Evolutionary conservation across 2,797 vertebrate genomes (phyloP), one percentile per base, ranked within the genome.

Genomic region (Aulostomus chinensis): DNA sequence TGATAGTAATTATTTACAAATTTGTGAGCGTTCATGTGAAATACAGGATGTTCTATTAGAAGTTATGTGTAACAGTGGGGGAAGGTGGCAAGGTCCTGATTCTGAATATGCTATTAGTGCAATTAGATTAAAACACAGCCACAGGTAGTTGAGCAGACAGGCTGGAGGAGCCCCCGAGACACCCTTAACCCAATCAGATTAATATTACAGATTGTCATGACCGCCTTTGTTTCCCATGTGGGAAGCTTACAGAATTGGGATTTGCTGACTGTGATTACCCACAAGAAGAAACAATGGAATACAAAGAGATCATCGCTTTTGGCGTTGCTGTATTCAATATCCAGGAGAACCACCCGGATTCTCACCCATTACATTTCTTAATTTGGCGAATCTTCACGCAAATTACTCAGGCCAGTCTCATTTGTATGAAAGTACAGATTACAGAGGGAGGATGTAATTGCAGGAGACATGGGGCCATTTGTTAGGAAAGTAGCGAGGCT

Each of bases 1-100:
- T 89, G 89, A 91, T 85, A 91, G 84, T 89, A 90, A 91, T 91
- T 89, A 91, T 91, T 90, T 90, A 88, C 86, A 88, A 88, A 90
- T 85, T 86, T 85, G 83, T 75, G 77, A 83, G 75, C 47, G 70
- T 81, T 82, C 82, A 88, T 73, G 80, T 87, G 87, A 90, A 89
- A 89, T 87, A 81, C 86, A 80, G 86, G 81, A 82, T 86, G 83
- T 87, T 88, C 81, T 80, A 86, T 89, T 85, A 83, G 68, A 72
- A 62, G 59, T 76, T 86, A 60, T 85, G 82, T 83, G 73, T 69
- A 75, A 81, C 77, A 68, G 69, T 71, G 66, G 69, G 79, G 75
- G 75, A 31, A 55, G 61, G 74, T 60, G 81, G 74, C 80, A 61
- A 70, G 61, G 60, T 84, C 82, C 65, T 73, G 73, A 82, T 86